Conservation (phyloP, 2,888 invertebrate species). For the Agrochola macilenta region DNA sequence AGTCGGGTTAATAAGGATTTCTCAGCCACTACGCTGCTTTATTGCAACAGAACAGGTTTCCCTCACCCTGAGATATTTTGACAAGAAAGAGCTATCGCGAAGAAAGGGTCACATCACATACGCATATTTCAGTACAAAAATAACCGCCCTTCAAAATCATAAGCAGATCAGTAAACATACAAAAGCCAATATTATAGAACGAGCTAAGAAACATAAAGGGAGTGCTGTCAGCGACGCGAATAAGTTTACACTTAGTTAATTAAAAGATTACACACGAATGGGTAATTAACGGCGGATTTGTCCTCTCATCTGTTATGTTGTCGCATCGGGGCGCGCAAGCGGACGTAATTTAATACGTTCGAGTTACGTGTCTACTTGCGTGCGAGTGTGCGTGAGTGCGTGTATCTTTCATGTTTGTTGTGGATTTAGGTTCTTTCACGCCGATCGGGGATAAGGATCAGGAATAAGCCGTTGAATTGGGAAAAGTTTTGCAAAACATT, state of each 20-base stretch:
- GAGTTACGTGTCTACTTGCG: constrained; percentile 24
- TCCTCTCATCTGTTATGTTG: constrained; percentile 83
- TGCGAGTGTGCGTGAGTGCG: constrained; percentile 28
- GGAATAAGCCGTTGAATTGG: constrained; percentile 10
- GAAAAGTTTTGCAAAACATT: constrained; percentile 1
- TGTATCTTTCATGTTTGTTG: constrained; percentile 24
- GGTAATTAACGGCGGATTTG: constrained; percentile 87
- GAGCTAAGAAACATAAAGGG: constrained; percentile 69
- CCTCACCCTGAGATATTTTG: constrained; percentile 5
- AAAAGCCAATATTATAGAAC: constrained; percentile 58
- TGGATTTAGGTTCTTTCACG: constrained; percentile 1
- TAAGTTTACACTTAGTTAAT: constrained; percentile 87
- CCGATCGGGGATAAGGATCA: constrained; percentile 1
- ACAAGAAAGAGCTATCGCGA: constrained; percentile 8
- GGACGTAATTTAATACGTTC: constrained; percentile 71
- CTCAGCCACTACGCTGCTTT: neutral
- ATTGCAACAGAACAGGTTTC: constrained; percentile 7
- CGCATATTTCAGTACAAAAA: constrained; percentile 16
- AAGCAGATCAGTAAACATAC: constrained; percentile 48
- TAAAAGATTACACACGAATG: constrained; percentile 88
- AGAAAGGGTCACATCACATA: neutral
- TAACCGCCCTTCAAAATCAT: constrained; percentile 39
- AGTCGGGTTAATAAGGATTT: constrained; percentile 6
- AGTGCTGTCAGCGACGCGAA: constrained; percentile 76
- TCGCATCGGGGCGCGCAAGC: constrained; percentile 70